Base-by-base conservation (phyloP, 2,797 vertebrate species). In the Labeo calbasu region DNA sequence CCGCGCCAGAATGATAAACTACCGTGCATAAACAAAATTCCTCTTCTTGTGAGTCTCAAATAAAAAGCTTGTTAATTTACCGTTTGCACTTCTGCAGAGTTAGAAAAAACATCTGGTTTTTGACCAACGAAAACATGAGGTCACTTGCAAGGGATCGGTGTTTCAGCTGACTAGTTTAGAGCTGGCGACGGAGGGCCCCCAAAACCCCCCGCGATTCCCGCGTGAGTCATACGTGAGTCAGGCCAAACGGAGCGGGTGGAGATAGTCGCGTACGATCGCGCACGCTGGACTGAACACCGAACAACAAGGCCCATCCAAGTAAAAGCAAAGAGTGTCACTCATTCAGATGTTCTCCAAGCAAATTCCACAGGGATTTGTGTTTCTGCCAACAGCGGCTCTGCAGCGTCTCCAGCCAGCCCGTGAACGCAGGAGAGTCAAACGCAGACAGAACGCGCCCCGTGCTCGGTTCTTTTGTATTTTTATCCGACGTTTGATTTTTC, bases 141-240 rank as follows among this genome's bases (percentile, higher is more conserved):
- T 73, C 4, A 53, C 51, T 32, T 53, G 71, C 32, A 32, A 32
- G 15, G 48, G 17, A 32, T 21, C 71, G 17, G 28, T 53, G 48
- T 28, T 46, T 59, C 13, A 69, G 55, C 65, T 55, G 50, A 55
- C 53, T 12, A 25, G 46, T 50, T 48, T 15, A 73, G 21, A 55
- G 15, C 32, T 50, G 46, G 14, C 14, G 53, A 46, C 28, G 61
- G 15, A 53, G 21, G 79, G 57, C 76, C 82, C 48, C 53, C 23
- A 23, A 61, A 61, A 53, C 50, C 69, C 82, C 80, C 51, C 40
- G 48, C 17, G 17, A 23, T 79, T 79, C 36, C 79, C 50, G 7
- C 65, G 48, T 59, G 81, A 83, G 76, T 85, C 83, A 83, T 75
- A 7, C 23, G 70, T 70, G 84, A 85, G 81, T 73, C 84, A 71